Evolutionary conservation across 1,140 invertebrate genomes (phyloP).

Genomic region (Drosophila quadrilineata): DNA sequence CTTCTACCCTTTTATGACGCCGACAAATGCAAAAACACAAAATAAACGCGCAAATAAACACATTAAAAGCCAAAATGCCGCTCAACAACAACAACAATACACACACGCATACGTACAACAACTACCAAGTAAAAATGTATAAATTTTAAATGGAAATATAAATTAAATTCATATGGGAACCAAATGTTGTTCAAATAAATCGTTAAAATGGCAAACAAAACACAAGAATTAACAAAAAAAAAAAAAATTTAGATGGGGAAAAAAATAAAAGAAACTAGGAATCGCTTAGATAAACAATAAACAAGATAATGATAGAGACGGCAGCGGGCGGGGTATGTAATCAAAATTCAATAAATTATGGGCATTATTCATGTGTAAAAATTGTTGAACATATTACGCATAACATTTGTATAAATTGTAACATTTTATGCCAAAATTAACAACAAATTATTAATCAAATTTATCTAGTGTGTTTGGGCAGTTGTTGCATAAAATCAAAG

Average conservation of each 20-base stretch:
- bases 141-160: constrained; percentile 76
- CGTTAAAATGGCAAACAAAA: constrained; percentile 69
- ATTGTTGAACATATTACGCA: constrained; percentile 12
- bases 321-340: constrained; percentile 26
- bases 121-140: constrained; percentile 59
- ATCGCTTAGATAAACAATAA: constrained; percentile 13
- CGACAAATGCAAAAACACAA: constrained; percentile 40
- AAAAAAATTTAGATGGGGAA: too few species aligned
- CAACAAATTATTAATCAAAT: not conserved
- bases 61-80: constrained; percentile 72
- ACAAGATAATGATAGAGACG: not conserved
- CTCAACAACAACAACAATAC: constrained; percentile 25
- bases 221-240: constrained; percentile 22
- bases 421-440: constrained; percentile 3
- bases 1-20: constrained; percentile 47
- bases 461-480: not conserved
- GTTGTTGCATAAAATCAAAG: not conserved
- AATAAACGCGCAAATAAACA: constrained; percentile 68
- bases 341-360: constrained; percentile 64
- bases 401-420: constrained; percentile 21
- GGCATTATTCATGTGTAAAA: constrained; percentile 41
- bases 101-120: constrained; percentile 10
- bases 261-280: constrained; percentile 19
- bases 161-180: constrained; percentile 77
- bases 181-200: constrained; percentile 78